Conservation (phyloP, 2,113 vertebrate species). For the Colossoma macropomum region DNA sequence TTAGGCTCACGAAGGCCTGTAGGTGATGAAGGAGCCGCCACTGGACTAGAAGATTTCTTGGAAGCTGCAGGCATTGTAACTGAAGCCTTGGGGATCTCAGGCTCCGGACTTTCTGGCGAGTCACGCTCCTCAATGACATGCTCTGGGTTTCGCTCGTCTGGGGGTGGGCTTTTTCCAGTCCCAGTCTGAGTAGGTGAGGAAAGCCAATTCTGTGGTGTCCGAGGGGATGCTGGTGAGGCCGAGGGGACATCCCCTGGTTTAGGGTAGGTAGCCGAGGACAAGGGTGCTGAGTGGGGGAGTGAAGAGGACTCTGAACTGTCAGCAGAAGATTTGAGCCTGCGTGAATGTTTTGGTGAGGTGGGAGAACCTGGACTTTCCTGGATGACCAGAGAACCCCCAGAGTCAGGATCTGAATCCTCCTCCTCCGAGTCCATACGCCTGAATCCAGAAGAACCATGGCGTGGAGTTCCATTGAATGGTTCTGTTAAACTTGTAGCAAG, state of each 20-base stretch:
- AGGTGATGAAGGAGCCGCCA: constrained; percentile 54
- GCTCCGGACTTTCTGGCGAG: constrained; percentile 80
- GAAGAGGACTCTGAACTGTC: constrained; percentile 60
- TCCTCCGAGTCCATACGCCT: constrained; percentile 67
- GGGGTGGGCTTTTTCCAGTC: constrained; percentile 44
- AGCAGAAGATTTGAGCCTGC: constrained; percentile 50
- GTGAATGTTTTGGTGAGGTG: constrained; percentile 68
- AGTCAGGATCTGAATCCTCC: constrained; percentile 78
- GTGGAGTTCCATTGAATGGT: constrained; percentile 63
- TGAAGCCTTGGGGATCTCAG: constrained; percentile 66
- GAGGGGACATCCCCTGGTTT: constrained; percentile 46
- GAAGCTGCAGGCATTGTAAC: constrained; percentile 61
- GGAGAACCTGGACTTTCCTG: constrained; percentile 78
- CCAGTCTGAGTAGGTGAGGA: constrained; percentile 44
- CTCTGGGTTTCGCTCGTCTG: constrained; percentile 74
- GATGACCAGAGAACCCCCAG: constrained; percentile 78
- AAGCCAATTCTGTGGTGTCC: constrained; percentile 59
- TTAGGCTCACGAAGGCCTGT: constrained; percentile 56
- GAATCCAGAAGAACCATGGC: constrained; percentile 58
- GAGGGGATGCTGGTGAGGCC: constrained; percentile 57
- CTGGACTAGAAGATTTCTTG: constrained; percentile 66
- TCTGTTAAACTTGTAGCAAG: constrained; percentile 66
- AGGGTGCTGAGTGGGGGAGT: constrained; percentile 57
- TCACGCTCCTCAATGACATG: constrained; percentile 82
- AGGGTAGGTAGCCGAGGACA: constrained; percentile 63